These are phyloP conservation scores for Triplophysa dalaica DNA, from an alignment of 2,113 vertebrate species.

Conservation along the genomic window DNA sequence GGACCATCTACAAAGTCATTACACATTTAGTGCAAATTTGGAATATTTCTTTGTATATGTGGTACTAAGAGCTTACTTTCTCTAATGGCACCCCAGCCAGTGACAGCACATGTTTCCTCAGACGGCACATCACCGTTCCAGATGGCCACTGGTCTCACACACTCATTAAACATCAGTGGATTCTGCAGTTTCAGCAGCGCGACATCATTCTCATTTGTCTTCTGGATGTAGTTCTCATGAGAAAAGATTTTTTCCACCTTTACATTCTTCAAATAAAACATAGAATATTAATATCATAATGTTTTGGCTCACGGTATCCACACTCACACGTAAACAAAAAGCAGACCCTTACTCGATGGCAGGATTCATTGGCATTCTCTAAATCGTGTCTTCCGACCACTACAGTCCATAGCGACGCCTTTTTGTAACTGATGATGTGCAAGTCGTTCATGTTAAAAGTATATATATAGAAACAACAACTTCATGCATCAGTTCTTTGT, in stretches of 20 bases:
- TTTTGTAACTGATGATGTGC: slow-evolving; percentile 57
- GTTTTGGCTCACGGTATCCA: too few species aligned
- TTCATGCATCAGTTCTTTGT: background rate
- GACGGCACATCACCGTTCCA: slow-evolving; percentile 45
- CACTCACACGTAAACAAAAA: background rate
- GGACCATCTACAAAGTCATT: slow-evolving; percentile 61
- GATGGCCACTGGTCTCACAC: slow-evolving; percentile 65
- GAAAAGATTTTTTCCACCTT: slow-evolving; percentile 57
- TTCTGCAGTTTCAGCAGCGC: slow-evolving; percentile 67
- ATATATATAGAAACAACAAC: background rate
- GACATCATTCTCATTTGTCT: slow-evolving; percentile 65
- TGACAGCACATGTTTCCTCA: slow-evolving; percentile 63
- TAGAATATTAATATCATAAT: background rate
- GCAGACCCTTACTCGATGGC: slow-evolving; percentile 60
- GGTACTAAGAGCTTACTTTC: slow-evolving; percentile 62
- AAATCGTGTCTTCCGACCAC: slow-evolving; percentile 71
- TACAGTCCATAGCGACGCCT: slow-evolving; percentile 63
- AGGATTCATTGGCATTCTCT: slow-evolving; percentile 53
- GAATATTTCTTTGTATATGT: too few species aligned
- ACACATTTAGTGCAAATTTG: too few species aligned
- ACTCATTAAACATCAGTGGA: slow-evolving; percentile 60
- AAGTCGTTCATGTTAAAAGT: background rate
- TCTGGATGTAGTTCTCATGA: slow-evolving; percentile 57
- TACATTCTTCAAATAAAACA: slow-evolving; percentile 47
- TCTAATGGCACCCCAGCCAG: slow-evolving; percentile 71